Conservation (phyloP, 1,140 invertebrate genomes). For the Anagrus nilaparvatae region DNA sequence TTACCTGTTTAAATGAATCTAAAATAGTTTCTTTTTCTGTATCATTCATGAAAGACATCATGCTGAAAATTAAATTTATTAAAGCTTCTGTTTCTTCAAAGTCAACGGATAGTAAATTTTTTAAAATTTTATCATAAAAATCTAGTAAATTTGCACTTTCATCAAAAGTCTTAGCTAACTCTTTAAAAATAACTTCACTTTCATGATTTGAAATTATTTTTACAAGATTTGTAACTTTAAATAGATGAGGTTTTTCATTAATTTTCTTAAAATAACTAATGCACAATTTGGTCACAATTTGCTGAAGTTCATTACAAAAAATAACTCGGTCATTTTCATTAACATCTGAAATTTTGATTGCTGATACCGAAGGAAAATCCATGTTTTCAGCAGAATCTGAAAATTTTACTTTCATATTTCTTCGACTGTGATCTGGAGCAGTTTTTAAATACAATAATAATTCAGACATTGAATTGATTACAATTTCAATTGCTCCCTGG, state of each 20-base stretch:
- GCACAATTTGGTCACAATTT: slow-evolving; percentile 42
- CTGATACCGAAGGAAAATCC: not conserved
- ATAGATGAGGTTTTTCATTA: slow-evolving; percentile 26
- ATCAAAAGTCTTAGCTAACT: slow-evolving; percentile 28
- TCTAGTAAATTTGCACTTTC: slow-evolving; percentile 30
- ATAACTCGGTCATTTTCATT: slow-evolving; percentile 15
- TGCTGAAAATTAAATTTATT: slow-evolving; percentile 49
- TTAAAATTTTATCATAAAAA: slow-evolving; percentile 43
- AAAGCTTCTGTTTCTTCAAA: slow-evolving; percentile 37
- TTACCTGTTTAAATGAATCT: slow-evolving; percentile 41
- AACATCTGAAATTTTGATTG: not conserved
- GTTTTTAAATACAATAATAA: slow-evolving; percentile 22
- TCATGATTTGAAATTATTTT: slow-evolving; percentile 39
- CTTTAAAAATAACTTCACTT: slow-evolving; percentile 33
- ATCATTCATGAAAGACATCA: slow-evolving; percentile 42
- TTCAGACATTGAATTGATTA: slow-evolving; percentile 15
- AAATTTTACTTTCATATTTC: slow-evolving; percentile 35
- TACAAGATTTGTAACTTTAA: slow-evolving; percentile 34
- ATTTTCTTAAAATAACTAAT: slow-evolving; percentile 42
- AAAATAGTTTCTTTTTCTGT: slow-evolving; percentile 43
- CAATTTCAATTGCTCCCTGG: slow-evolving; percentile 6
- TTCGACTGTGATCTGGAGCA: slow-evolving; percentile 13
- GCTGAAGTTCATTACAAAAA: slow-evolving; percentile 36
- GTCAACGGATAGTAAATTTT: slow-evolving; percentile 37
- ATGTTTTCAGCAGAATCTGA: slow-evolving; percentile 17